A percentile compares a stretch with the other conserved stretches of the same genome.
These are phyloP conservation scores for Solea senegalensis DNA, from an alignment of 2,113 vertebrate genomes.

Conservation along the genomic window DNA sequence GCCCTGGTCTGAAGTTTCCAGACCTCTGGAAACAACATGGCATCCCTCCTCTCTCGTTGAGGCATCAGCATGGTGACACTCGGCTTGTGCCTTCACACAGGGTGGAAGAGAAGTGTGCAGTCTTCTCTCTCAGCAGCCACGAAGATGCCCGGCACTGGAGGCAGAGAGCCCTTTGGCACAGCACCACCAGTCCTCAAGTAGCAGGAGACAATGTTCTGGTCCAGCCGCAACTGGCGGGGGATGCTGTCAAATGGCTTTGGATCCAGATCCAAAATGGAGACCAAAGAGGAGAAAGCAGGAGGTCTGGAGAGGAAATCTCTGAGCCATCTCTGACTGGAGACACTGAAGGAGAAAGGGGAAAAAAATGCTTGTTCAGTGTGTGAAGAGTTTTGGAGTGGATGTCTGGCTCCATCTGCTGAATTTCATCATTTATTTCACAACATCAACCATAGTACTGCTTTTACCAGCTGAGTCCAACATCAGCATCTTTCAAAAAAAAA, in stretches of 20 bases:
- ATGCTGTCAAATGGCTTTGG: conserved; percentile 95
- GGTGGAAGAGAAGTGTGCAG: conserved; percentile 92
- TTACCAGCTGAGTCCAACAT: too few species aligned
- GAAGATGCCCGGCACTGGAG: conserved; percentile 74
- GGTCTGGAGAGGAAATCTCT: conserved; percentile 54
- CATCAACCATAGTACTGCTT: neutral
- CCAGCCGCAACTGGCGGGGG: conserved; percentile 89
- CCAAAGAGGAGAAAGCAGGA: conserved; percentile 86
- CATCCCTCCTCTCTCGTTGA: neutral
- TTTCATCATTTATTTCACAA: neutral
- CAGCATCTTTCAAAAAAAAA: too few species aligned
- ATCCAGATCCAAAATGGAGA: conserved; percentile 95
- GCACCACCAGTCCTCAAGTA: conserved; percentile 83
- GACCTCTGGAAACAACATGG: conserved; percentile 4
- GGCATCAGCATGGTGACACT: neutral
- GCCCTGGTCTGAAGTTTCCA: neutral
- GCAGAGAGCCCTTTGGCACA: conserved; percentile 44
- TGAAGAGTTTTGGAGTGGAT: neutral
- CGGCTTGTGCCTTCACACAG: conserved; percentile 79
- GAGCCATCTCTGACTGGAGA: conserved; percentile 38
- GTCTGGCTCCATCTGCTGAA: conserved; percentile 23
- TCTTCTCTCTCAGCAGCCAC: conserved; percentile 84
- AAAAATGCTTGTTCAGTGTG: neutral
- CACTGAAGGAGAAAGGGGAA: neutral
- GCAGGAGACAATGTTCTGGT: conserved; percentile 91